Conservation (phyloP, 2,113 vertebrate species). For the Nestor notabilis region DNA sequence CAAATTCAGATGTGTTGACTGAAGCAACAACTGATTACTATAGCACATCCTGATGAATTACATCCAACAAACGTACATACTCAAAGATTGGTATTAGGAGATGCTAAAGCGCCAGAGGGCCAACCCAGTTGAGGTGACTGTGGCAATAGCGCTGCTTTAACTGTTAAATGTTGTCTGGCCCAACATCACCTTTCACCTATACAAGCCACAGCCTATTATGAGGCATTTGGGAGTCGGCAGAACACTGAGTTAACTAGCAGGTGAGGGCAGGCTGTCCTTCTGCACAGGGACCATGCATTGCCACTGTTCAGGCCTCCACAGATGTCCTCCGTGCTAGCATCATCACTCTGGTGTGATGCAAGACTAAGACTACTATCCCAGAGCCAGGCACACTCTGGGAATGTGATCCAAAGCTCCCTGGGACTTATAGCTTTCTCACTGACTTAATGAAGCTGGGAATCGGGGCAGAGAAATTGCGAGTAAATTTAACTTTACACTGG, state of each 20-base stretch:
- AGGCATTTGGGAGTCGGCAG: neutral
- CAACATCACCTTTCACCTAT: neutral
- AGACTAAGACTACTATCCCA: neutral
- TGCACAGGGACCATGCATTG: rapidly evolving
- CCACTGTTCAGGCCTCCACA: neutral
- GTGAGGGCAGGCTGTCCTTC: neutral
- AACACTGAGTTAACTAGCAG: neutral
- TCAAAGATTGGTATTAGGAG: neutral
- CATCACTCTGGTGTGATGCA: rapidly evolving
- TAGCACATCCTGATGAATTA: neutral
- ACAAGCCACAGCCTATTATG: neutral
- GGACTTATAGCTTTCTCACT: neutral
- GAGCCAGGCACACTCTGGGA: neutral
- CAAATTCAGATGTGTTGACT: neutral
- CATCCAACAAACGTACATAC: neutral
- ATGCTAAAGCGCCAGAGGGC: neutral
- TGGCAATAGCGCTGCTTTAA: neutral
- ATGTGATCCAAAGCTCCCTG: neutral
- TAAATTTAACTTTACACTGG: neutral
- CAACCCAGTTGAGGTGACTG: neutral
- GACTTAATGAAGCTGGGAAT: neutral
- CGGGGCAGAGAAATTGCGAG: rapidly evolving
- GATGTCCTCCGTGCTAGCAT: rapidly evolving
- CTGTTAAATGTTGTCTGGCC: neutral
- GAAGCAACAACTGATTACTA: neutral